Evolutionary conservation across 2,888 invertebrate genomes (phyloP).

Genomic region (Agrilus cyanescens): DNA sequence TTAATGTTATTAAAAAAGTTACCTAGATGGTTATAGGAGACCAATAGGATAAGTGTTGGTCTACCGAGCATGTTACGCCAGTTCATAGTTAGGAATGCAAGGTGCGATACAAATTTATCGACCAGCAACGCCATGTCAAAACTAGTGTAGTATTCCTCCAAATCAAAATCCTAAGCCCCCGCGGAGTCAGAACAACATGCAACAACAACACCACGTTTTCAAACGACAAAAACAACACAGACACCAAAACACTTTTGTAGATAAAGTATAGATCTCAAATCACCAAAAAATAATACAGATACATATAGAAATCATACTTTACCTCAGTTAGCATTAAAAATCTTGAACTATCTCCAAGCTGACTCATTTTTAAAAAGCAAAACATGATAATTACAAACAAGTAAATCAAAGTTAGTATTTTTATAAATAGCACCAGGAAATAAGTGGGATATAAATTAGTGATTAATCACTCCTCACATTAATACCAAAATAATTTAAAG

Average conservation of each 20-base stretch:
- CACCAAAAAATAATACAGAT: conserved; percentile 4
- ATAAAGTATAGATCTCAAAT: conserved; percentile 7
- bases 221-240: conserved; percentile 9
- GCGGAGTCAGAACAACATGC: conserved; percentile 19
- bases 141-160: conserved; percentile 92
- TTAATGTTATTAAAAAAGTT: conserved; percentile 28
- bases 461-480: too few relatives aligned
- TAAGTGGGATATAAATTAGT: too few relatives aligned
- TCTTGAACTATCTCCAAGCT: background rate
- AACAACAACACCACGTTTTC: conserved; percentile 16
- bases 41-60: conserved; percentile 84
- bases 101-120: conserved; percentile 86
- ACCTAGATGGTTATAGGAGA: conserved; percentile 77
- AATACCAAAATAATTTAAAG: too few relatives aligned
- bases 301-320: background rate
- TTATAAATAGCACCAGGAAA: too few relatives aligned
- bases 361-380: background rate
- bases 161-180: conserved; percentile 67
- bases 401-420: too few relatives aligned
- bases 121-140: conserved; percentile 91
- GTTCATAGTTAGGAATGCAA: conserved; percentile 90
- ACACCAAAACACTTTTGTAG: conserved; percentile 8
- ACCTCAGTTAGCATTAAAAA: background rate
- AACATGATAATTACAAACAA: too few relatives aligned
- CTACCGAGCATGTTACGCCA: conserved; percentile 97